A percentile compares a stretch with the other conserved stretches of the same genome.
These are phyloP conservation scores for Torymus auratus DNA, from an alignment of 2,888 invertebrate species.

Conservation along the genomic window DNA sequence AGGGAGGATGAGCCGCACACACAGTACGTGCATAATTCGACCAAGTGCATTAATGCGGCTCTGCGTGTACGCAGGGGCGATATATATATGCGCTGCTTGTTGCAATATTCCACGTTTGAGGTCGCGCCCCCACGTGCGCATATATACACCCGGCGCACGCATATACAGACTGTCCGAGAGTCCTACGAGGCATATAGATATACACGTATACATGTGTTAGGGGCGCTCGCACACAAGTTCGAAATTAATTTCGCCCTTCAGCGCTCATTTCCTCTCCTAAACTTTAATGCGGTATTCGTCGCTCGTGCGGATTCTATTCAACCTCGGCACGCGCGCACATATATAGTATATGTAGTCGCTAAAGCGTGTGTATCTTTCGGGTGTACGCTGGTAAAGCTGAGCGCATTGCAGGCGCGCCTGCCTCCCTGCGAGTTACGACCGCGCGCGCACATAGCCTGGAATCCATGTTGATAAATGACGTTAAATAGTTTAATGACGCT, in stretches of 20 bases:
- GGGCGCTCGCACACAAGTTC: neutral
- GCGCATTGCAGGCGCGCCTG: no score
- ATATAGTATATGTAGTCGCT: no score
- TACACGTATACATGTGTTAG: no score
- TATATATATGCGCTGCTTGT: neutral
- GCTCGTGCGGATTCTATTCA: neutral
- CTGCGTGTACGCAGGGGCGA: neutral
- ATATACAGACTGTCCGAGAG: no score
- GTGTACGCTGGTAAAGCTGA: no score
- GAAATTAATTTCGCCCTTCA: slow-evolving; percentile 7
- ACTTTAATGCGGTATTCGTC: slow-evolving; percentile 17
- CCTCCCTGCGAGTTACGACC: no score
- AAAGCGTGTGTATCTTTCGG: no score
- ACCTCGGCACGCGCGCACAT: no score
- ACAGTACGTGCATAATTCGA: slow-evolving; percentile 18
- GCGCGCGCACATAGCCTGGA: no score
- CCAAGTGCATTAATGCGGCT: slow-evolving; percentile 23
- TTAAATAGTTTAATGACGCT: slow-evolving; percentile 8
- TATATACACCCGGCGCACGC: no score
- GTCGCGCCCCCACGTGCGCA: neutral
- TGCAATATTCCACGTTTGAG: neutral
- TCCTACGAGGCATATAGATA: no score
- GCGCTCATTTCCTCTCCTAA: slow-evolving; percentile 6
- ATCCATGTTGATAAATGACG: neutral
- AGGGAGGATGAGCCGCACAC: no score